Evolutionary conservation across 1,140 invertebrate genomes (phyloP).

Genomic region (Cryptotermes secundus): DNA sequence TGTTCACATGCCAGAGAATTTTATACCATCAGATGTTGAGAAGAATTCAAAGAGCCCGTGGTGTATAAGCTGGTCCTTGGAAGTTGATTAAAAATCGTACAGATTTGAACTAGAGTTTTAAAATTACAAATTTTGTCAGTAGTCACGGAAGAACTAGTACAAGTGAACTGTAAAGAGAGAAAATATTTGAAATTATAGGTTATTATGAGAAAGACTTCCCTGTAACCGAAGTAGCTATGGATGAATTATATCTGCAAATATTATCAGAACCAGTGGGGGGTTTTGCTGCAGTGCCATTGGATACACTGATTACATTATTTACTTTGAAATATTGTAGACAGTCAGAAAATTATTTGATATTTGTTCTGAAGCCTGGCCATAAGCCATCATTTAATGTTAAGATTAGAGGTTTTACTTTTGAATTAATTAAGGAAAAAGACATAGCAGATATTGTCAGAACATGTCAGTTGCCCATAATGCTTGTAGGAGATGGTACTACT

Average conservation of each 20-base stretch:
- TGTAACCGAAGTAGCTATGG: slow-evolving; percentile 37
- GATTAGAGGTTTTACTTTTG: slow-evolving; percentile 41
- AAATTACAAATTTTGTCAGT: background rate
- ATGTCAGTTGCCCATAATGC: slow-evolving; percentile 60
- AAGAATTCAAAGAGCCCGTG: slow-evolving; percentile 58
- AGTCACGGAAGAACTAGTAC: background rate
- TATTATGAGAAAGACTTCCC: too few relatives aligned
- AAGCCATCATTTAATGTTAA: slow-evolving; percentile 42
- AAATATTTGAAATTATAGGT: background rate
- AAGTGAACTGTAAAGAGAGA: background rate
- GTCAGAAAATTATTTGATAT: slow-evolving; percentile 43
- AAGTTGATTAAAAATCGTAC: background rate
- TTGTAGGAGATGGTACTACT: slow-evolving; percentile 52
- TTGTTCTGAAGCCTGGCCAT: slow-evolving; percentile 38
- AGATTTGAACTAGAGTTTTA: background rate
- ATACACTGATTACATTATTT: slow-evolving; percentile 48
- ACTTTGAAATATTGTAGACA: slow-evolving; percentile 48
- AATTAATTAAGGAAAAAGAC: slow-evolving; percentile 41
- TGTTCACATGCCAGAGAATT: slow-evolving; percentile 57
- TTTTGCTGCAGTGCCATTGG: slow-evolving; percentile 47
- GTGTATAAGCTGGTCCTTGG: slow-evolving; percentile 40
- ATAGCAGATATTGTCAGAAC: slow-evolving; percentile 44
- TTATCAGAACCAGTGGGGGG: slow-evolving; percentile 39
- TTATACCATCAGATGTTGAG: slow-evolving; percentile 58
- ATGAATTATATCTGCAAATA: slow-evolving; percentile 47